Conservation (phyloP, 1,140 invertebrate genomes). For the Papilio helenus region DNA sequence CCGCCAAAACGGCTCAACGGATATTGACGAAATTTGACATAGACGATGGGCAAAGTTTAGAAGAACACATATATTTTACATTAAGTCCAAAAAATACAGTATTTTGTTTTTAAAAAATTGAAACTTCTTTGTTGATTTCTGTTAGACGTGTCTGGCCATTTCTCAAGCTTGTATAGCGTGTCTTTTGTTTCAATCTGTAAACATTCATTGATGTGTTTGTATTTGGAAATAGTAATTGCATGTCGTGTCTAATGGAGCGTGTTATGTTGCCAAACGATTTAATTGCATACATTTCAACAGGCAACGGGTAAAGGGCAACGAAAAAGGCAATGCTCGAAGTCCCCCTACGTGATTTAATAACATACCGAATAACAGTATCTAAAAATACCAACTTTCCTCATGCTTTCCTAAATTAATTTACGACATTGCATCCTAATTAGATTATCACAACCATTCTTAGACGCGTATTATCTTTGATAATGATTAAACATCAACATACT, state of each 20-base stretch:
- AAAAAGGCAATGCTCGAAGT: background rate
- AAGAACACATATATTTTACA: no score
- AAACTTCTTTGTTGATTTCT: background rate
- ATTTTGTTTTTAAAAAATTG: no score
- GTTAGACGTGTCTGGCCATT: background rate
- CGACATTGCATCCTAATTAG: background rate
- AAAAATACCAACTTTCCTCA: background rate
- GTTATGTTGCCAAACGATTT: constrained; percentile 1
- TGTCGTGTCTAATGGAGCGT: constrained; percentile 15
- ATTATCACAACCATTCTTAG: no score
- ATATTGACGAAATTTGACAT: no score
- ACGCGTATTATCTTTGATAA: background rate
- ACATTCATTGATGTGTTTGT: constrained; percentile 7
- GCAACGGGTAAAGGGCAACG: constrained; percentile 5
- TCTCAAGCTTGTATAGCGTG: background rate
- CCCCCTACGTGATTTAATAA: background rate
- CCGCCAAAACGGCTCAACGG: no score
- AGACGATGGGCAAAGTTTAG: no score
- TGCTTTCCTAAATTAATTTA: background rate
- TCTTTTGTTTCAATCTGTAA: background rate
- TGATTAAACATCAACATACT: background rate
- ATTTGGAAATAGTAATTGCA: constrained; percentile 6
- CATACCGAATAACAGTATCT: no score
- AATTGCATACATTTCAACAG: constrained; percentile 20
- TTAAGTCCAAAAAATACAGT: no score